These are phyloP conservation scores for Procavia capensis DNA, from an alignment of 2,113 vertebrate species.

Conservation along the genomic window DNA sequence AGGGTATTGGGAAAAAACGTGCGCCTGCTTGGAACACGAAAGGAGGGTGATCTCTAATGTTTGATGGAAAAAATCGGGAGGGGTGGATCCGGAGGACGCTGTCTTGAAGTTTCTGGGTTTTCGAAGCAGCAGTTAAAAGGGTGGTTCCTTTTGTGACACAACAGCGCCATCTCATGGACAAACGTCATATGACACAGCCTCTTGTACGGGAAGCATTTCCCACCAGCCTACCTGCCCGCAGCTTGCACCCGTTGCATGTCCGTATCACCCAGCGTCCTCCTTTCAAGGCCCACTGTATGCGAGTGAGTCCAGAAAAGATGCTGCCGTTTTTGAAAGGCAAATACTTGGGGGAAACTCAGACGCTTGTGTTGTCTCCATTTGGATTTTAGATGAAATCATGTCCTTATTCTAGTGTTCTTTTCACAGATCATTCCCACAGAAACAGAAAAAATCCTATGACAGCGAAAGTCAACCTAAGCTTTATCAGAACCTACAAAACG, in stretches of 20 bases:
- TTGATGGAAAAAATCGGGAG: background rate
- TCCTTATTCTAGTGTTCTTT: background rate
- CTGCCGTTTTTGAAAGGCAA: background rate
- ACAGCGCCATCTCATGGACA: conserved; percentile 85
- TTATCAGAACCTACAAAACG: background rate
- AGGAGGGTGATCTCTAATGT: fast-evolving
- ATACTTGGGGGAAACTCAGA: background rate
- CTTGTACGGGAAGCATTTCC: no score
- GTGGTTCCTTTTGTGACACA: conserved; percentile 79
- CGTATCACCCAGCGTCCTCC: no score
- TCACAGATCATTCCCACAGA: background rate
- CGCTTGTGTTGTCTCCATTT: background rate
- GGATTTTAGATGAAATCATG: background rate
- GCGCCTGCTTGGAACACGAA: background rate
- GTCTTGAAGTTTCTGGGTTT: background rate
- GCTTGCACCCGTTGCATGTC: background rate
- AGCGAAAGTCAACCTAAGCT: no score
- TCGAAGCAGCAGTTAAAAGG: background rate
- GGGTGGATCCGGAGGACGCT: no score
- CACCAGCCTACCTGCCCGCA: background rate
- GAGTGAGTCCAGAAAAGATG: background rate
- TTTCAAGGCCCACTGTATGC: background rate
- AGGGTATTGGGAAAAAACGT: background rate
- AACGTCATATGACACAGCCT: conserved; percentile 2
- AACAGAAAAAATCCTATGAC: fast-evolving